Evolutionary conservation across 2,888 invertebrate species (phyloP).

Genomic region (Peribatodes rhomboidaria): DNA sequence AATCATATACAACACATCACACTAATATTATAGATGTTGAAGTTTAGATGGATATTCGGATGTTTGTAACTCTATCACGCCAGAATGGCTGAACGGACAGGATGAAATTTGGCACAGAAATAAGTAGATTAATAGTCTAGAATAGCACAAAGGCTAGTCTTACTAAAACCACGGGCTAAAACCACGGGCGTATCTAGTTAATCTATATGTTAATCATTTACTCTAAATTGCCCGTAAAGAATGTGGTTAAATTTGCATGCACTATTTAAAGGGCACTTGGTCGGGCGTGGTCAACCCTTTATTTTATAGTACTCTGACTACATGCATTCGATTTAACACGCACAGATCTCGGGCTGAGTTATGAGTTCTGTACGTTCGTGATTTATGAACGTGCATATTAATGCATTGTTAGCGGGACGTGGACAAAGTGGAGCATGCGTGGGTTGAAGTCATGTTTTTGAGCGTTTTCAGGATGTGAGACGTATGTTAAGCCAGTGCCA

Average conservation of each 20-base stretch:
- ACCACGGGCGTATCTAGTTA: too few relatives aligned
- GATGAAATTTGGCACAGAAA: too few relatives aligned
- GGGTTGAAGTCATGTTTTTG: neutral
- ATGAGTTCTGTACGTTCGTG: slow-evolving; percentile 19
- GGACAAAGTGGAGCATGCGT: slow-evolving; percentile 21
- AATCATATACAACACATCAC: too few relatives aligned
- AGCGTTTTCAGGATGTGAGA: slow-evolving; percentile 24
- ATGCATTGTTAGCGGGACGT: slow-evolving; percentile 28
- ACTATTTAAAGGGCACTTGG: slow-evolving; percentile 29
- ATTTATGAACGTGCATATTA: slow-evolving; percentile 29
- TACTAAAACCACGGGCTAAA: too few relatives aligned
- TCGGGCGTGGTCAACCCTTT: slow-evolving; percentile 20
- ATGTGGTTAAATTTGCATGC: slow-evolving; percentile 26
- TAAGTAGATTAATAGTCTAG: too few relatives aligned
- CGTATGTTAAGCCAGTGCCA: too few relatives aligned
- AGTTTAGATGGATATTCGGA: too few relatives aligned
- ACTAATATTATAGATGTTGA: too few relatives aligned
- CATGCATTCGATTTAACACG: slow-evolving; percentile 23
- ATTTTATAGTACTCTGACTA: neutral
- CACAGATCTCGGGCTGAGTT: slow-evolving; percentile 1
- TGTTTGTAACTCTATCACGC: too few relatives aligned
- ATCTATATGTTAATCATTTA: neutral
- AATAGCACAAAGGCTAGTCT: too few relatives aligned
- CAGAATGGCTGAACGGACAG: too few relatives aligned
- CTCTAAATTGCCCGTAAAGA: neutral